Percentiles rank a stretch among this genome's conserved stretches.
Evolutionary conservation across 2,113 vertebrate genomes (phyloP).

Genomic region (Anoura caudifer): DNA sequence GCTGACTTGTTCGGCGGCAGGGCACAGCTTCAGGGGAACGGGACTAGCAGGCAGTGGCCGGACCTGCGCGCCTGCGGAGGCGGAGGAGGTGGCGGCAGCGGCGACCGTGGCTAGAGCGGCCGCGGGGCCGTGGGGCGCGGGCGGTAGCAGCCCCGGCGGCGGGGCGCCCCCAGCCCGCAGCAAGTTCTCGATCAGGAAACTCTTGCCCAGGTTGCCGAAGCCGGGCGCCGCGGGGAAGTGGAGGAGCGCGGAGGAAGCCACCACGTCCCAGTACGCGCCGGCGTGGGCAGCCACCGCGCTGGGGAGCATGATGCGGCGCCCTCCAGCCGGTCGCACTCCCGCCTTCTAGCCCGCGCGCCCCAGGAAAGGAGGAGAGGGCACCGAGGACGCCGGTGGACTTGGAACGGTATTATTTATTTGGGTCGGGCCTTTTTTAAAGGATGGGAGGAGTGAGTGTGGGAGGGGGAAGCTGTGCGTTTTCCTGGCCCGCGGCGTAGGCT

Average conservation of each 20-base stretch:
- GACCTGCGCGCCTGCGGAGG: background rate
- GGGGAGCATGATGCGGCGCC: conserved; percentile 81
- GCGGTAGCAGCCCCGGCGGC: conserved; percentile 63
- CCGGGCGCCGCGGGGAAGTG: conserved; percentile 80
- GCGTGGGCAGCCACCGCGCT: conserved; percentile 81
- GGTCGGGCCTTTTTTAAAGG: background rate
- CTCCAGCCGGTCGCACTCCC: background rate
- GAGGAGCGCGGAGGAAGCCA: conserved; percentile 81
- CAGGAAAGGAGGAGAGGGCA: background rate
- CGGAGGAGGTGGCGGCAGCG: background rate
- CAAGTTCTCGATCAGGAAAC: conserved; percentile 96
- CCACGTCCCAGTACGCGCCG: conserved; percentile 80
- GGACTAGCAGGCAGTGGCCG: conserved; percentile 77
- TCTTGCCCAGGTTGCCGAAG: conserved; percentile 90
- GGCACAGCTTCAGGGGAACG: conserved; percentile 80
- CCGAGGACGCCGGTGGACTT: background rate
- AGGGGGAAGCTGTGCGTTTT: conserved; percentile 39
- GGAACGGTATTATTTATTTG: conserved; percentile 25
- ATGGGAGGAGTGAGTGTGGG: conserved; percentile 40
- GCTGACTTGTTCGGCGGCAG: conserved; percentile 73
- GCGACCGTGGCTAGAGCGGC: background rate
- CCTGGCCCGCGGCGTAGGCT: conserved; percentile 74
- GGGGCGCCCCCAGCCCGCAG: conserved; percentile 83
- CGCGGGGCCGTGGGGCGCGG: background rate
- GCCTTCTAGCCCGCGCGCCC: conserved; percentile 1